phyloP scores from a whole-genome alignment of 2,113 vertebrate species.

The Scatophagus argus region DNA sequence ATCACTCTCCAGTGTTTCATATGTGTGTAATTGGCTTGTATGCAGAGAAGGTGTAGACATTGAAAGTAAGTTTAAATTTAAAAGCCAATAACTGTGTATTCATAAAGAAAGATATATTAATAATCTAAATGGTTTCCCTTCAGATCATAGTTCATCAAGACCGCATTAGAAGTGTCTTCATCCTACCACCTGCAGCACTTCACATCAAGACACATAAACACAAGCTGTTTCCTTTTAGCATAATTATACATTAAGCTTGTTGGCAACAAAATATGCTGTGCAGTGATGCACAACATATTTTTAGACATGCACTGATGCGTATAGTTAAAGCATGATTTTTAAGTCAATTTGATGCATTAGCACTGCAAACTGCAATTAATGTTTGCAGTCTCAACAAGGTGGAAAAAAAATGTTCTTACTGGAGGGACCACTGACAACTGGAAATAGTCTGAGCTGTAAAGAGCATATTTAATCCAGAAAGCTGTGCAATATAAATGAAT shows the following conservation, averaged over 20 bases:
- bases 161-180: not conserved
- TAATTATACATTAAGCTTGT: not conserved
- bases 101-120: not conserved
- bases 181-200: not conserved
- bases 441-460: not conserved
- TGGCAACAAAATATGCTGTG: constrained; percentile 16
- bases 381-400: not conserved
- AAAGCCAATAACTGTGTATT: not conserved
- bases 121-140: not conserved
- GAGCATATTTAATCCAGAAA: not conserved
- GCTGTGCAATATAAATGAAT: not conserved
- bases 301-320: constrained; percentile 4
- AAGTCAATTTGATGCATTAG: not conserved
- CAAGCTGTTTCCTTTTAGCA: constrained; percentile 6
- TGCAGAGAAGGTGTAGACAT: not conserved
- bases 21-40: not conserved
- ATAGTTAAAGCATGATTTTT: not conserved
- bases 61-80: not conserved
- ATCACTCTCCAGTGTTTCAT: not conserved
- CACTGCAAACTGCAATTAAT: not conserved
- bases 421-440: not conserved
- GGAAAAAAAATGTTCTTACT: not conserved
- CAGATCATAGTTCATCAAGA: not conserved
- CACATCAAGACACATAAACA: not conserved
- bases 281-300: constrained; percentile 10